Conservation (phyloP, 2,797 vertebrate species). For the Coluber constrictor region DNA sequence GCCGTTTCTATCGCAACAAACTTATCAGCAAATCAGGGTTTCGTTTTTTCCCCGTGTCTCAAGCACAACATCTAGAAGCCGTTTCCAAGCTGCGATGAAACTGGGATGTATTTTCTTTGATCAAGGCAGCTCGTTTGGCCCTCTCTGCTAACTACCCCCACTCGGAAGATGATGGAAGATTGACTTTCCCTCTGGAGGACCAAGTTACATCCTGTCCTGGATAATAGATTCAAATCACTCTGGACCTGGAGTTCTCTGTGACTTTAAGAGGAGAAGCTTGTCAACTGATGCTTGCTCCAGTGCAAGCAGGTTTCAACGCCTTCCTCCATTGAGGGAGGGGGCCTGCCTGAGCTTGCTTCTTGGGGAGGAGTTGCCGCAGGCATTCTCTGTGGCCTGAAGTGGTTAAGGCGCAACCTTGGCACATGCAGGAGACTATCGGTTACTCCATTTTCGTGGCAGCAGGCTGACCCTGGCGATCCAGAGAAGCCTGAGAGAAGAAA, state of each 20-base stretch:
- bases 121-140: not conserved
- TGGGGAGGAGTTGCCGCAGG: not conserved
- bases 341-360: fast-evolving
- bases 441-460: not conserved
- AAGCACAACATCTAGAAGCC: not conserved
- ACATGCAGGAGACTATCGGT: not conserved
- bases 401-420: not conserved
- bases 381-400: not conserved
- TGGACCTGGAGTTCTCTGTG: not conserved
- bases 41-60: fast-evolving
- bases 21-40: not conserved
- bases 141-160: not conserved
- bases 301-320: fast-evolving
- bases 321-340: too few relatives aligned
- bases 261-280: not conserved
- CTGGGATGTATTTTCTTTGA: not conserved
- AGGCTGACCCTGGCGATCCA: not conserved
- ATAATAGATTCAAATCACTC: not conserved
- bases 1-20: not conserved
- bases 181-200: not conserved
- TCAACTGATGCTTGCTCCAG: not conserved
- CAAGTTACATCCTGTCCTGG: not conserved
- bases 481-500: not conserved
- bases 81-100: not conserved
- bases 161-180: not conserved